Conservation (phyloP, 2,797 vertebrate genomes). For the Phaenicophaeus curvirostris region DNA sequence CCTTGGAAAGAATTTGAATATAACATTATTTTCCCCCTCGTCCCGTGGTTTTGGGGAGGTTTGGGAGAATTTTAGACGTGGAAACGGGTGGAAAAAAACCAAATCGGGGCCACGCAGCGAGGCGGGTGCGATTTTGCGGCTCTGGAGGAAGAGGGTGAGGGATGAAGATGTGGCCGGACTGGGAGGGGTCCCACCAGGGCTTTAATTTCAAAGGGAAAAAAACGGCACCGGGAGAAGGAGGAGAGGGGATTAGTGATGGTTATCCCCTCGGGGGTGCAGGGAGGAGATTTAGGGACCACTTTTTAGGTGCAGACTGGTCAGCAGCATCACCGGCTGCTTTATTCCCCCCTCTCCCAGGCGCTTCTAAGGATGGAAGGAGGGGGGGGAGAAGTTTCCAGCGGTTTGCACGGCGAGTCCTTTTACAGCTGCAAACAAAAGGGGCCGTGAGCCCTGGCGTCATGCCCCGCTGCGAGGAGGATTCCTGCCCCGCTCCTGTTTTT, state of each 20-base stretch:
- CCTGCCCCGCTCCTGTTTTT: background rate
- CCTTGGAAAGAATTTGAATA: background rate
- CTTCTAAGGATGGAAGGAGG: background rate
- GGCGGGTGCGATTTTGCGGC: background rate
- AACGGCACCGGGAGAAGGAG: background rate
- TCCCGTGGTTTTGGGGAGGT: background rate
- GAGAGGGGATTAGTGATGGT: background rate
- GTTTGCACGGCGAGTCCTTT: conserved; percentile 54
- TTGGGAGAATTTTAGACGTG: background rate
- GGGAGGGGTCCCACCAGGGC: background rate
- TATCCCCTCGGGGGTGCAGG: background rate
- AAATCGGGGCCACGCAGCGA: background rate
- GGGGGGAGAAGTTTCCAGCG: background rate
- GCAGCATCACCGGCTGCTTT: background rate
- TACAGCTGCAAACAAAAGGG: conserved; percentile 71
- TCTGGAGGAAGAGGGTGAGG: background rate
- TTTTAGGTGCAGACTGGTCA: background rate
- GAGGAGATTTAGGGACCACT: background rate
- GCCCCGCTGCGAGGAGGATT: conserved; percentile 74
- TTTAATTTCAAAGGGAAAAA: conserved; percentile 8
- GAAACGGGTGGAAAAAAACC: background rate
- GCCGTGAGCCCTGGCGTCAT: conserved; percentile 66
- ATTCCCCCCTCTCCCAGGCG: background rate
- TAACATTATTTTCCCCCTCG: accelerated
- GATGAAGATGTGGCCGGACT: background rate